Conservation (phyloP, 2,888 invertebrate genomes). For the Cryptus armator region DNA sequence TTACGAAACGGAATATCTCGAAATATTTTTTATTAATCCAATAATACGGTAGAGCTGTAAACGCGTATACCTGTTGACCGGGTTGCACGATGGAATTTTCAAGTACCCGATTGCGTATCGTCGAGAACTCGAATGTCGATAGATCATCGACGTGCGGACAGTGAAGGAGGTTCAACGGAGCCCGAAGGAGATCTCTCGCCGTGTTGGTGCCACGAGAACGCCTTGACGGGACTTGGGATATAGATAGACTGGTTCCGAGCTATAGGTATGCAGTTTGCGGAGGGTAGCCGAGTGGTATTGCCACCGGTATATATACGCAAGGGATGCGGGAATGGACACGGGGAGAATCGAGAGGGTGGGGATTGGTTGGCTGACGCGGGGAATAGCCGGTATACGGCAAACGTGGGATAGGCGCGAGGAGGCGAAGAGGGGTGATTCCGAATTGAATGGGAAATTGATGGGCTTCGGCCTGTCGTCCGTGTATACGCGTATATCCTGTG, state of each 20-base stretch:
- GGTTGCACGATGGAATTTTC: constrained; percentile 14
- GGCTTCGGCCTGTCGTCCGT: constrained; percentile 79
- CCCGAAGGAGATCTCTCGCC: constrained; percentile 30
- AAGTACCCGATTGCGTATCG: constrained; percentile 18
- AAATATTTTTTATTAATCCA: background rate
- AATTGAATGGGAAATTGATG: constrained; percentile 82
- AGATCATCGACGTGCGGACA: constrained; percentile 59
- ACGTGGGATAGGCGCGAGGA: constrained; percentile 25
- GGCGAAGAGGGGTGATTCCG: constrained; percentile 71
- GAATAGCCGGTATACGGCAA: constrained; percentile 35
- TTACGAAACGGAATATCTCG: background rate
- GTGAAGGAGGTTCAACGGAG: constrained; percentile 38
- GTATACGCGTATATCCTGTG: constrained; percentile 77
- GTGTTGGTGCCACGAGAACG: constrained; percentile 36
- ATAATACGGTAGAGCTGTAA: background rate
- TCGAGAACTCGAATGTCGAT: constrained; percentile 52
- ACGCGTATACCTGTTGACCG: background rate
- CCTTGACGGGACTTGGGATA: constrained; percentile 51
- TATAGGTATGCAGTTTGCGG: constrained; percentile 26
- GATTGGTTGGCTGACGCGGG: constrained; percentile 57
- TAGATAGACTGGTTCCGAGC: background rate
- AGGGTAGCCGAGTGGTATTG: constrained; percentile 34
- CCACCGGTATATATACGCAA: constrained; percentile 1
- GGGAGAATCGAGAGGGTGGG: constrained; percentile 26
- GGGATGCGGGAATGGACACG: constrained; percentile 24